phyloP scores from a whole-genome alignment of 2,888 invertebrate species.

The Drosophila lacicola region DNA sequence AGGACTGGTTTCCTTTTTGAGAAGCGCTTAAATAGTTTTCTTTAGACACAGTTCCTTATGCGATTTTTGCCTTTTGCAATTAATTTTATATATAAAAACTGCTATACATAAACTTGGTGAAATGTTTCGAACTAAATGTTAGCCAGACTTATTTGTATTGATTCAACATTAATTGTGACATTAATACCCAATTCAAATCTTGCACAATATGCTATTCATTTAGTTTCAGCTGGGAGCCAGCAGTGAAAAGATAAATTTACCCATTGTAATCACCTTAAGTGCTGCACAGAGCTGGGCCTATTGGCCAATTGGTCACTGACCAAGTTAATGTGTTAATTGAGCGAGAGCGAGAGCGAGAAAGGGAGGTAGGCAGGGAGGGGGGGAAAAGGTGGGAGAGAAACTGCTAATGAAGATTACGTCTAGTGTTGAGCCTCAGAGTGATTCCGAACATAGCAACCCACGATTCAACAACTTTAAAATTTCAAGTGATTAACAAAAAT shows the following conservation, averaged over 20 bases:
- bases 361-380: background rate
- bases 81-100: too few relatives aligned
- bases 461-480: slow-evolving; percentile 13
- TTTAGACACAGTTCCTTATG: too few relatives aligned
- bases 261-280: slow-evolving; percentile 16
- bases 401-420: slow-evolving; percentile 22
- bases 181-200: slow-evolving; percentile 5
- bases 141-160: background rate
- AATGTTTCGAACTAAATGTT: background rate
- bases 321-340: slow-evolving; percentile 26
- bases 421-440: background rate
- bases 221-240: slow-evolving; percentile 1
- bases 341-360: background rate
- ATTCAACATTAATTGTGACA: slow-evolving; percentile 3
- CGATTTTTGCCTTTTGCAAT: too few relatives aligned
- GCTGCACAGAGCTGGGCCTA: slow-evolving; percentile 10
- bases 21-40: too few relatives aligned
- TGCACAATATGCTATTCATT: slow-evolving; percentile 16
- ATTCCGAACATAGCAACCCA: slow-evolving; percentile 13
- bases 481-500: slow-evolving; percentile 16
- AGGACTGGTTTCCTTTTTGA: too few relatives aligned
- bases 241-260: slow-evolving; percentile 17
- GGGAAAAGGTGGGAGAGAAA: background rate
- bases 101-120: background rate
- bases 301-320: slow-evolving; percentile 24